Percentiles rank a stretch among this genome's conserved stretches.
These are phyloP conservation scores for Dendroctonus ponderosae DNA, from an alignment of 1,140 invertebrate species.

Conservation along the genomic window DNA sequence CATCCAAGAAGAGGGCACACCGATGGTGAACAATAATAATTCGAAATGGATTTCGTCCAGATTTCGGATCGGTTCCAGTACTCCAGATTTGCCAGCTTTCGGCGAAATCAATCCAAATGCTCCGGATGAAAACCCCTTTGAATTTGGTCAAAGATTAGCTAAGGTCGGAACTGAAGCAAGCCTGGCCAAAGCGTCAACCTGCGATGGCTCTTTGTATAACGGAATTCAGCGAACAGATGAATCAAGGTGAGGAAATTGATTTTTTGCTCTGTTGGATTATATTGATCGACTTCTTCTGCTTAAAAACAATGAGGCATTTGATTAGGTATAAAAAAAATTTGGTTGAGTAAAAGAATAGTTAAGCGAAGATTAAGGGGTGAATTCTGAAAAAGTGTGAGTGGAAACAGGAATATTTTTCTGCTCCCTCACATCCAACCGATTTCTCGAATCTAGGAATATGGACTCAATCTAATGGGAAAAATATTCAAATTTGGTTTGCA, in stretches of 20 bases:
- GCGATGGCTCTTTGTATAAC: conserved; percentile 83
- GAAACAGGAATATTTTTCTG: too few species aligned
- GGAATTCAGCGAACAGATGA: conserved; percentile 23
- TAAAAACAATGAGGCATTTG: too few species aligned
- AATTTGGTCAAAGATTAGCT: not conserved
- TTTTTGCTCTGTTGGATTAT: not conserved
- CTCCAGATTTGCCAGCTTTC: conserved; percentile 14
- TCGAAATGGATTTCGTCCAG: not conserved
- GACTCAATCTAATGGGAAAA: too few species aligned
- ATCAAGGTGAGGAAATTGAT: conserved; percentile 20
- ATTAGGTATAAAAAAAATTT: too few species aligned
- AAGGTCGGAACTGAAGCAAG: conserved; percentile 25
- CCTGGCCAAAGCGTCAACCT: conserved; percentile 84
- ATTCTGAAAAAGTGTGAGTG: too few species aligned
- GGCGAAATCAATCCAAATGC: not conserved
- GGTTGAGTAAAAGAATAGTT: too few species aligned
- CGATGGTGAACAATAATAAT: not conserved
- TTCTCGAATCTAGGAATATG: too few species aligned
- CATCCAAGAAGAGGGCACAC: too few species aligned
- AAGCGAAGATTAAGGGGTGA: too few species aligned
- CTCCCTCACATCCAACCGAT: too few species aligned
- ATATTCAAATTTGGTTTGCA: too few species aligned
- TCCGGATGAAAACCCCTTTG: not conserved
- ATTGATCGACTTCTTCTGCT: too few species aligned
- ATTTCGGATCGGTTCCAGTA: conserved; percentile 22